Conservation (phyloP, 2,797 vertebrate genomes). For the Enteromius paludinosus region DNA sequence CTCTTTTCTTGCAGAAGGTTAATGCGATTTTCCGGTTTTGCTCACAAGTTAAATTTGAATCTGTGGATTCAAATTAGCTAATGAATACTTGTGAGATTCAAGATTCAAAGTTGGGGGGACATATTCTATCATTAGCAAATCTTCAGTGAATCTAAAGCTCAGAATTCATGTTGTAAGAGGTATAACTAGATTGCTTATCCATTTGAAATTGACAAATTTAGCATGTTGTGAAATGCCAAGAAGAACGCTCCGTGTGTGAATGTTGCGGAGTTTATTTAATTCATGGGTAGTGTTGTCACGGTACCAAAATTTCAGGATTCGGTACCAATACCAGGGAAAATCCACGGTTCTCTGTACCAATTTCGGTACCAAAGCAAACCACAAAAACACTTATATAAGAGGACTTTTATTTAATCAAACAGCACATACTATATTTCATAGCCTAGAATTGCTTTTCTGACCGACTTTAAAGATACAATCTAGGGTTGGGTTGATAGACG, state of each 20-base stretch:
- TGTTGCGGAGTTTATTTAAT: neutral
- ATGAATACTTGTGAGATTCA: conserved; percentile 1
- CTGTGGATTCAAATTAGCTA: neutral
- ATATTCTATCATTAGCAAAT: neutral
- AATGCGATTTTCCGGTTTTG: neutral
- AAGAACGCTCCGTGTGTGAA: neutral
- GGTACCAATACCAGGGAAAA: no score
- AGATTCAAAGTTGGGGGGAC: neutral
- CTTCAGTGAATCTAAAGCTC: neutral
- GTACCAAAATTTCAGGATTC: no score
- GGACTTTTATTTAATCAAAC: no score
- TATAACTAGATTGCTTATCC: neutral
- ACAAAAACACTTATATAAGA: no score
- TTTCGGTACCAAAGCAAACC: no score
- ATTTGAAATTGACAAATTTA: neutral
- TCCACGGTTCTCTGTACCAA: no score
- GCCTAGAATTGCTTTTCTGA: no score
- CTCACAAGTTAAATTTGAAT: neutral
- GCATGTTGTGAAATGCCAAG: neutral
- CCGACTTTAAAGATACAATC: no score
- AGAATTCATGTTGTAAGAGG: neutral
- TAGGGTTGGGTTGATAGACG: no score
- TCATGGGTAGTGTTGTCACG: no score
- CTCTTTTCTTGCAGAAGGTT: neutral
- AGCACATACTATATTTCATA: no score